Percentiles rank a stretch among this genome's conserved stretches.
phyloP scores from a whole-genome alignment of 2,888 invertebrate genomes.

The Pyrgus malvae region DNA sequence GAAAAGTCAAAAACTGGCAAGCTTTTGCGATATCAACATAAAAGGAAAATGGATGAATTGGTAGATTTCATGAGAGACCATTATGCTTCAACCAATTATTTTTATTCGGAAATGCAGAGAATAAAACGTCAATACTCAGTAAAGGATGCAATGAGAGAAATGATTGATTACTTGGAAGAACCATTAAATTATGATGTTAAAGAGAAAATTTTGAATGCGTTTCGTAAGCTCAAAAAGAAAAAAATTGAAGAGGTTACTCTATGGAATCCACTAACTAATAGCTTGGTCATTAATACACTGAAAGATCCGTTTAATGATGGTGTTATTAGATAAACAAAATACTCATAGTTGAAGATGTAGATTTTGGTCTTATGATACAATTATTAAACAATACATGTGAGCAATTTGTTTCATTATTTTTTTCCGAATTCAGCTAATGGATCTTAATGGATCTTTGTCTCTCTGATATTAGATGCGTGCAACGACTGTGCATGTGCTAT shows the following conservation, averaged over 20 bases:
- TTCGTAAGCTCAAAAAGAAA: conserved; percentile 12
- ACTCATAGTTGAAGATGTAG: neutral
- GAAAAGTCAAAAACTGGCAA: neutral
- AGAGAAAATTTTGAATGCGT: conserved; percentile 37
- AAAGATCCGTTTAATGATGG: conserved; percentile 43
- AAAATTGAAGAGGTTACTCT: conserved; percentile 2
- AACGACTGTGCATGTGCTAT: too few species aligned
- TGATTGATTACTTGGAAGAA: conserved; percentile 44
- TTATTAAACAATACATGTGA: too few species aligned
- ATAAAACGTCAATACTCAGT: conserved; percentile 38
- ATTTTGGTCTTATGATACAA: too few species aligned
- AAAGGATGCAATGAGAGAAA: conserved; percentile 43
- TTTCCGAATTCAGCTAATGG: too few species aligned
- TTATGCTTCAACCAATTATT: conserved; percentile 41
- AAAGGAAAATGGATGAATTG: conserved; percentile 39
- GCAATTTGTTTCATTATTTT: too few species aligned
- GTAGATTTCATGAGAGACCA: conserved; percentile 37
- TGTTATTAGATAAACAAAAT: conserved; percentile 29
- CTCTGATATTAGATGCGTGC: too few species aligned
- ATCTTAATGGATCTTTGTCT: too few species aligned
- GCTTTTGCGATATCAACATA: conserved; percentile 31
- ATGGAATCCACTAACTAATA: conserved; percentile 40
- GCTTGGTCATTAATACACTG: conserved; percentile 41
- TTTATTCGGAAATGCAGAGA: conserved; percentile 47
- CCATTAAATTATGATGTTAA: conserved; percentile 31